phyloP scores from a whole-genome alignment of 2,888 invertebrate species.

The Proisotoma minuta region DNA sequence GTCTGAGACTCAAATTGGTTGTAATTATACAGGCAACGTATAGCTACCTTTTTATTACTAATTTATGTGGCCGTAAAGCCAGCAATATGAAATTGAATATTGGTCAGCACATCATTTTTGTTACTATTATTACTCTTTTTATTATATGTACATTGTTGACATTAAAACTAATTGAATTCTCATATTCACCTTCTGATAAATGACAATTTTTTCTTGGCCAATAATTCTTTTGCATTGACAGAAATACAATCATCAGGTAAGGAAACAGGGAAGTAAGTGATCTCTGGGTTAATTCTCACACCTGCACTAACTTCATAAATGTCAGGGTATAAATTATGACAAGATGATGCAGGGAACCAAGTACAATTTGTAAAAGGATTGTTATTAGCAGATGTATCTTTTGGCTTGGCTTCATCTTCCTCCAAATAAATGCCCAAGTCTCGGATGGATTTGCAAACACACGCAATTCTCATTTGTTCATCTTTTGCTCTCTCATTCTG shows the following conservation, averaged over 20 bases:
- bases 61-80: too few species aligned
- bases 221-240: background rate
- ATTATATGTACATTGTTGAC: too few species aligned
- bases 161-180: too few species aligned
- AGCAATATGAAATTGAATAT: too few species aligned
- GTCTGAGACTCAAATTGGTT: too few species aligned
- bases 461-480: slow-evolving; percentile 5
- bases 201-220: background rate
- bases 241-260: background rate
- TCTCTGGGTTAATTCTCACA: slow-evolving; percentile 29
- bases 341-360: slow-evolving; percentile 27
- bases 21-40: too few species aligned
- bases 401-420: background rate
- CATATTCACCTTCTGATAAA: background rate
- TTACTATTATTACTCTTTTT: too few species aligned
- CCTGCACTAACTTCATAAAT: slow-evolving; percentile 32
- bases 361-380: background rate
- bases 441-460: background rate
- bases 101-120: too few species aligned
- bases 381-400: background rate
- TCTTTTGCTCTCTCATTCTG: slow-evolving; percentile 13
- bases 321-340: slow-evolving; percentile 33
- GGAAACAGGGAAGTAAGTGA: slow-evolving; percentile 33
- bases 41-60: too few species aligned
- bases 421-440: slow-evolving; percentile 12